phyloP scores from a whole-genome alignment of 2,797 vertebrate species.

The Malurus leucopterus region DNA sequence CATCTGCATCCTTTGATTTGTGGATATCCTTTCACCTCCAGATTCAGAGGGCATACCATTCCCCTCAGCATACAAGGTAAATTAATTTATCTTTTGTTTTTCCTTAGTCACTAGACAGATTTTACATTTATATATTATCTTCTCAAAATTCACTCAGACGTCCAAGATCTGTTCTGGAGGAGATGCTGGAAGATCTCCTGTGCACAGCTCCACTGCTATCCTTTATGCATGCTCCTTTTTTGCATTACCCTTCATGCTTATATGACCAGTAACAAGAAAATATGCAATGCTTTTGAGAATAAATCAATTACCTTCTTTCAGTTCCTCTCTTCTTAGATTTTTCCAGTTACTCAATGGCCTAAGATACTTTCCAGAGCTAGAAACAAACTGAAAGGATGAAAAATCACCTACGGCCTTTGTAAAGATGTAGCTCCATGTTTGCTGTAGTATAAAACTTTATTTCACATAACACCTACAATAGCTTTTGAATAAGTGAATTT shows the following conservation, averaged over 20 bases:
- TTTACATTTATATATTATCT: background rate
- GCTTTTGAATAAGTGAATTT: background rate
- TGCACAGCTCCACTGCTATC: background rate
- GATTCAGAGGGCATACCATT: background rate
- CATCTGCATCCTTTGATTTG: background rate
- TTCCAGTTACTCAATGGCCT: background rate
- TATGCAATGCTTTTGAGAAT: background rate
- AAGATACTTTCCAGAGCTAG: background rate
- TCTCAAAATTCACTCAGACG: background rate
- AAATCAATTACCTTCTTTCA: background rate
- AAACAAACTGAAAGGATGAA: background rate
- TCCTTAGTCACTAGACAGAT: background rate
- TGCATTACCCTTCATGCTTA: fast-evolving
- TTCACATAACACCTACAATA: background rate
- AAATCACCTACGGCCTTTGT: background rate
- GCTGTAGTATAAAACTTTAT: background rate
- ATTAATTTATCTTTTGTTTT: background rate
- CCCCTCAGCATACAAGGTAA: background rate
- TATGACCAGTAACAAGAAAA: background rate
- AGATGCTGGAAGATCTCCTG: background rate
- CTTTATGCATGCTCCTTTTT: background rate
- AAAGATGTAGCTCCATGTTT: background rate
- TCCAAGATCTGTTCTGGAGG: background rate
- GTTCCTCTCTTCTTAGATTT: background rate
- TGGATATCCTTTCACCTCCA: background rate